Base-by-base conservation (phyloP, 2,888 invertebrate genomes). In the Gnatocerus cornutus region DNA sequence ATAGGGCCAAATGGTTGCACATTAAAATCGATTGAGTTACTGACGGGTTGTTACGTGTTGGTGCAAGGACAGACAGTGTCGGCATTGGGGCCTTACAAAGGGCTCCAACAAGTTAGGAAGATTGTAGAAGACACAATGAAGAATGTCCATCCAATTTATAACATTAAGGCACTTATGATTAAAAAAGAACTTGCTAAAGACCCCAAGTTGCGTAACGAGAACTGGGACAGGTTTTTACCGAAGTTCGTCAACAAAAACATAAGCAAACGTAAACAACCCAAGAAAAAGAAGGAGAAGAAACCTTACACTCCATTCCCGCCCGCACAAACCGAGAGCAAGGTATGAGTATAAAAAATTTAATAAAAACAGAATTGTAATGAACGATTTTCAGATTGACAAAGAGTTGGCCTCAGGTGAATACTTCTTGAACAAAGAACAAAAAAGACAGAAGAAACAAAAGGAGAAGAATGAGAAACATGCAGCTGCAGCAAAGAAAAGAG, bases 271-370 rank as follows among this genome's bases (percentile, higher is more conserved):
- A 50, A 96, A 81, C 92, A 95, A 82, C 95, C 96, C 1, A 94
- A 93, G 82, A 92, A 92, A 77, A 96, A 95, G 85, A 92, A 91
- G 77, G 87, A 89, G n/a, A 98, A 98, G 88, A 95, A 95, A 83
- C 91, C 92, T 7, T 99, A 99, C 83, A 99, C 98, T 71, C 99
- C 99, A 14, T 99, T 99, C 90, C 99, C 99, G 66, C 99, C 99
- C 1, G 89, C 95, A 2, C 98, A 95, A 82, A 89, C 90, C 9
- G 95, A 97, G 82, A 96, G 97, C 85, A 99, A 99, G 86, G 88
- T 90, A 78, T 1, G 37, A 41, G 12, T 12, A 13, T 45, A n/a
- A n/a, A n/a, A n/a, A n/a, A n/a, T n/a, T n/a, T n/a, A 14, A n/a
- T 14, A 7, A 13, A 16, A 13, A 1, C 1, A 0, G 16, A 48